A percentile compares a stretch with the other conserved stretches of the same genome.
phyloP scores from a whole-genome alignment of 2,797 vertebrate species.

The Toxotes lorentzi region DNA sequence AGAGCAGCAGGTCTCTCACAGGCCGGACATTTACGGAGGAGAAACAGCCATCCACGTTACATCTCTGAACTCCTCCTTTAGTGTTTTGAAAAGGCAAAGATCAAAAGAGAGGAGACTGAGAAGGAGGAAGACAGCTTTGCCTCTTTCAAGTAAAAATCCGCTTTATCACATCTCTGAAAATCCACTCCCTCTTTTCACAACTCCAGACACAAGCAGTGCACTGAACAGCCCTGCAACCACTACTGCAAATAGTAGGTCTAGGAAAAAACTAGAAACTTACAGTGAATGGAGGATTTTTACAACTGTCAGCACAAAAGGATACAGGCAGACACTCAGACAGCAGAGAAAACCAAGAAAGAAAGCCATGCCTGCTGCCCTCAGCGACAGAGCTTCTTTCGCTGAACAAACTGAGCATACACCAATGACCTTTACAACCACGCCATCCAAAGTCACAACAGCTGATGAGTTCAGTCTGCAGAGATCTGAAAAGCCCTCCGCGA shows the following conservation, averaged over 20 bases:
- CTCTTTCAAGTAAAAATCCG: conserved; percentile 38
- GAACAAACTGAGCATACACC: conserved; percentile 48
- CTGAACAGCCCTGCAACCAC: neutral
- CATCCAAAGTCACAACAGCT: conserved; percentile 1
- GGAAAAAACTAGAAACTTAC: conserved; percentile 27
- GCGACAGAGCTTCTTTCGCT: neutral
- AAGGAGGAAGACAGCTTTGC: conserved; percentile 60
- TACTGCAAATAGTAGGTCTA: neutral
- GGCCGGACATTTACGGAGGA: conserved; percentile 14
- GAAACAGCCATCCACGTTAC: neutral
- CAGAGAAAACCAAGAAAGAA: conserved; percentile 55
- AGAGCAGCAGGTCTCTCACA: conserved; percentile 41
- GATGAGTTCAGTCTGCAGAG: conserved; percentile 8
- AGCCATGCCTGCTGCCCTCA: neutral
- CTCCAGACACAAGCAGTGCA: conserved; percentile 2
- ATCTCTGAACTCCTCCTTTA: conserved; percentile 33
- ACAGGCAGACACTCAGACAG: conserved; percentile 45
- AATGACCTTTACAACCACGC: conserved; percentile 41
- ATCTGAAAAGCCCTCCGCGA: conserved; percentile 9
- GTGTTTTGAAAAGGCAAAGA: conserved; percentile 60
- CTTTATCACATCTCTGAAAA: conserved; percentile 43
- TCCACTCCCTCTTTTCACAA: neutral
- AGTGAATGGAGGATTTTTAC: conserved; percentile 50
- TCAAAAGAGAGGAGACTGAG: conserved; percentile 58
- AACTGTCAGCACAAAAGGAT: conserved; percentile 33